Base-by-base conservation (phyloP, 2,888 invertebrate species). In the Leptopilina drosophilae region DNA sequence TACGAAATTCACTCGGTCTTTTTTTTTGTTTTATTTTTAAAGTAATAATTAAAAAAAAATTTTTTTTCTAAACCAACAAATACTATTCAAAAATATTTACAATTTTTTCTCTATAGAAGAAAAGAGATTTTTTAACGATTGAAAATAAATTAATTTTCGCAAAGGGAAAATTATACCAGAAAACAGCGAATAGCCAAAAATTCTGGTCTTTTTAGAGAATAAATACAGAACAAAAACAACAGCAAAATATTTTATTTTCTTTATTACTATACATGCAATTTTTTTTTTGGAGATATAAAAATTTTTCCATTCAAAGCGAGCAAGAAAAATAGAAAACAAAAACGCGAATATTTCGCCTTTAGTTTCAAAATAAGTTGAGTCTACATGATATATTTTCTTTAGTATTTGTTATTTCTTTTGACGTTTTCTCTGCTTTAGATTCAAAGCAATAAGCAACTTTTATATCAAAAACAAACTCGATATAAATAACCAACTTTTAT, bases 371-470 rank as follows among this genome's bases (percentile, higher is more conserved):
- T 42, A 42, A 65, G 40, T 65, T 9, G 62, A 62, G 40, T 65
- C 40, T 33, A 40, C 65, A 65, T 40, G 65, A 65, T 65, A 42
- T 42, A 65, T 65, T 65, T 65, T 40, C 40, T 14, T 12, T 12
- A 64, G 14, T 33, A 33, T 65, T 65, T 40, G 65, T 14, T 40
- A 62, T 62, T 62, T 62, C 62, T 62, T 42, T 65, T 65, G 65
- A 65, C 40, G 33, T 40, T 65, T 33, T 65, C 12, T 65, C n/a
- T 42, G 14, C 7, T 40, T 65, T n/a, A 40, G n/a, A 33, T 65
- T 65, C 40, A 26, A 20, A 40, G 65, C 33, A 42, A 65, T 65
- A 65, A 62, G 15, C 62, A 62, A 20, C 62, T 15, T 20, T 62
- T 62, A 20, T 15, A 20, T 15, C 62, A 33, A 33, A 62, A 62